A percentile compares a stretch with the other conserved stretches of the same genome.
Conservation (phyloP, 2,888 invertebrate genomes). For the Esperia sulphurella region DNA sequence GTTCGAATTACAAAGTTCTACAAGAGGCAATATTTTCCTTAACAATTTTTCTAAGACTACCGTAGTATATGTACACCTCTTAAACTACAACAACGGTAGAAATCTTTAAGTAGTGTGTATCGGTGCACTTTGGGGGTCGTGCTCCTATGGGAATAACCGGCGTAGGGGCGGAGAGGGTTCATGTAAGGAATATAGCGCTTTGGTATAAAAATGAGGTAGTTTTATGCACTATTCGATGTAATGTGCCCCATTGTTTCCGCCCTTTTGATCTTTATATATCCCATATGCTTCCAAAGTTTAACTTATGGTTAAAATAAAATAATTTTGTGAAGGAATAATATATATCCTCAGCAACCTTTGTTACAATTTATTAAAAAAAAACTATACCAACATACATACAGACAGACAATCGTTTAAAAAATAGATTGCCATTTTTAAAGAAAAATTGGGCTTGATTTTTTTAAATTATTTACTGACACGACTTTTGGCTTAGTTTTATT, state of each 20-base stretch:
- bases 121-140: slow-evolving; percentile 37
- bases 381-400: too few relatives aligned
- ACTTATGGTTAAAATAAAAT: too few relatives aligned
- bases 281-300: not conserved
- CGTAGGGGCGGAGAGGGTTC: slow-evolving; percentile 19
- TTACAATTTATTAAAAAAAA: too few relatives aligned
- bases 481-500: too few relatives aligned
- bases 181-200: slow-evolving; percentile 53
- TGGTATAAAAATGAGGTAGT: slow-evolving; percentile 68
- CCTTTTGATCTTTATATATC: slow-evolving; percentile 9
- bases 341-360: too few relatives aligned
- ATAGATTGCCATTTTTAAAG: too few relatives aligned
- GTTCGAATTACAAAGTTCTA: too few relatives aligned
- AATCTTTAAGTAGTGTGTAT: slow-evolving; percentile 47
- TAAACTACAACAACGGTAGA: slow-evolving; percentile 26
- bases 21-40: too few relatives aligned
- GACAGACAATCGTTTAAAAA: too few relatives aligned
- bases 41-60: not conserved
- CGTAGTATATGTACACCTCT: slow-evolving; percentile 19
- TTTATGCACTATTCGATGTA: slow-evolving; percentile 66
- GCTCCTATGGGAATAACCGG: slow-evolving; percentile 44
- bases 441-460: too few relatives aligned
- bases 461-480: too few relatives aligned
- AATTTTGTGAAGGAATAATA: too few relatives aligned
- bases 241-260: slow-evolving; percentile 26